Conservation (phyloP, 2,797 vertebrate species). For the Telmatherina bonti region DNA sequence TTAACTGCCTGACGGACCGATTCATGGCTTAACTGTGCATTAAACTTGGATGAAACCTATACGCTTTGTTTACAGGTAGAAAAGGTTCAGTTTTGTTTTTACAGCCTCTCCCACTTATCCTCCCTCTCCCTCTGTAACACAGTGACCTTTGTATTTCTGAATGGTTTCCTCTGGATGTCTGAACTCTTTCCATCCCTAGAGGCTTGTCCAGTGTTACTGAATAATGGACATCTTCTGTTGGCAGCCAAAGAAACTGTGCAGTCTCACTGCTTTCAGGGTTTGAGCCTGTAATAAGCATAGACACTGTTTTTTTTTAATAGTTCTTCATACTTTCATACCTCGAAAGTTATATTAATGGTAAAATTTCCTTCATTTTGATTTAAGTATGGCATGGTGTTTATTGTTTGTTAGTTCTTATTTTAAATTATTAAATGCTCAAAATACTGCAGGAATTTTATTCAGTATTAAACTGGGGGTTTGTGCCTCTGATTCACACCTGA, state of each 20-base stretch:
- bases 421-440: too few relatives aligned
- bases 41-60: slow-evolving; percentile 14
- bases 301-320: not conserved
- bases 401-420: not conserved
- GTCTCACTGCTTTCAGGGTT: slow-evolving; percentile 13
- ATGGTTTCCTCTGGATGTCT: slow-evolving; percentile 49
- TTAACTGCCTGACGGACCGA: slow-evolving; percentile 24
- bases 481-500: too few relatives aligned
- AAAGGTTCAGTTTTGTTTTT: slow-evolving; percentile 44
- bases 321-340: not conserved
- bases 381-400: not conserved
- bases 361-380: not conserved
- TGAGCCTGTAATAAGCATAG: not conserved
- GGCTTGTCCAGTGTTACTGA: slow-evolving; percentile 52
- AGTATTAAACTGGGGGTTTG: too few relatives aligned
- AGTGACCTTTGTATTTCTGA: slow-evolving; percentile 62
- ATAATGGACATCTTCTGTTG: slow-evolving; percentile 34
- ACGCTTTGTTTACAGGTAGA: slow-evolving; percentile 31
- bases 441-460: too few relatives aligned
- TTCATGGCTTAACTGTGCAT: slow-evolving; percentile 14
- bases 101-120: slow-evolving; percentile 49
- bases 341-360: not conserved
- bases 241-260: slow-evolving; percentile 20
- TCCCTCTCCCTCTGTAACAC: slow-evolving; percentile 50
- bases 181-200: slow-evolving; percentile 58